These are phyloP conservation scores for Bombus impatiens DNA, from an alignment of 1,140 invertebrate species.

Conservation along the genomic window DNA sequence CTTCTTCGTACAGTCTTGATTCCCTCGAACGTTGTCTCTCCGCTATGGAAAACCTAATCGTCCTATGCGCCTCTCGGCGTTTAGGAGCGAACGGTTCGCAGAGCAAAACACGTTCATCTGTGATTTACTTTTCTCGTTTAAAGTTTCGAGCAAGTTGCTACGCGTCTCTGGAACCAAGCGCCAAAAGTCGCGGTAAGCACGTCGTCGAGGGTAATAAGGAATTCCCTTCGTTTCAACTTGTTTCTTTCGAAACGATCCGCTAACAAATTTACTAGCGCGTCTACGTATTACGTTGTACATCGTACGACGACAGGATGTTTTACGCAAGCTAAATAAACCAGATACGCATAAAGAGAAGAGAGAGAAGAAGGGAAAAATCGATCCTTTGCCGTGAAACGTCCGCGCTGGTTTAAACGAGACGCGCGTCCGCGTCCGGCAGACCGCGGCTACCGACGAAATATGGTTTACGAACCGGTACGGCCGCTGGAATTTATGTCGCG, in stretches of 20 bases:
- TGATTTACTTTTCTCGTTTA: not conserved
- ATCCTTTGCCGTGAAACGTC: not conserved
- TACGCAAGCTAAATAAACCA: not conserved
- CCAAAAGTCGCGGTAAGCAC: not conserved
- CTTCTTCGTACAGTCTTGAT: conserved; percentile 5
- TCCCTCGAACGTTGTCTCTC: too few relatives aligned
- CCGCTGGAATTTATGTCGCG: conserved; percentile 50
- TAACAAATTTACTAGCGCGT: not conserved
- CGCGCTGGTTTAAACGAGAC: conserved; percentile 3
- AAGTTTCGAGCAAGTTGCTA: not conserved
- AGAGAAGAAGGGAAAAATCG: not conserved
- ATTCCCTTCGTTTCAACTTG: not conserved
- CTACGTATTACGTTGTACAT: not conserved
- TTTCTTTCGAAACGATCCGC: not conserved
- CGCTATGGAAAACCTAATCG: too few relatives aligned
- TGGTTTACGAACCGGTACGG: conserved; percentile 43
- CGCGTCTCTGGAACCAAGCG: not conserved
- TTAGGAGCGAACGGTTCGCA: not conserved
- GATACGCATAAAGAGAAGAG: not conserved
- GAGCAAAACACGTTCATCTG: too few relatives aligned
- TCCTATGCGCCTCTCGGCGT: not conserved
- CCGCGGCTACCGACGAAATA: conserved; percentile 25
- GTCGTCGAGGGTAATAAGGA: conserved; percentile 5
- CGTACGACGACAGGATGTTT: not conserved
- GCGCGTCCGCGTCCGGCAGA: not conserved